Evolutionary conservation across 2,113 vertebrate genomes (phyloP), one percentile per base, ranked within the genome.

Genomic region (Vidua chalybeata): DNA sequence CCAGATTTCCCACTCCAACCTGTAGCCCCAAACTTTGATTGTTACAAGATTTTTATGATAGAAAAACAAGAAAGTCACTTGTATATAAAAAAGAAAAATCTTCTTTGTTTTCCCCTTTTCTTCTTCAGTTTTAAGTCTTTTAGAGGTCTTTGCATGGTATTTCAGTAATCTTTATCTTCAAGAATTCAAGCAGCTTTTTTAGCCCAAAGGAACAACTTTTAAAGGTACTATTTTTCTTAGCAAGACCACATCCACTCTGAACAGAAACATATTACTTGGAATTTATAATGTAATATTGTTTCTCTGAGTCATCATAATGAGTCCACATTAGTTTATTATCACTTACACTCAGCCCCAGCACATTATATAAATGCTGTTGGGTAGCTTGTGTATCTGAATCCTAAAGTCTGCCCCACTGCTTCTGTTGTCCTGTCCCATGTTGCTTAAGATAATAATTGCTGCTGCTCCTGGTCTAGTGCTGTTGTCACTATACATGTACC

Each of bases 281-380:
- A 77, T 94, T 90, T 67, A 73, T 63, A 90, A 87, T 80, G 59
- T 63, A 77, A 68, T 77, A 74, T 51, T 91, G 43, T 74, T 90
- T 91, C 49, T 95, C 74, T 94, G 78, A 93, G 43, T 91, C 75
- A 94, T 86, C 64, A 67, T 88, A 77, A 86, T 68, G 72, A 86
- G 52, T 67, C 52, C 35, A 56, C 61, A 41, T 77, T 74, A 78
- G 43, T 84, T 96, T 94, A 81, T 91, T 80, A 77, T 78, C 82
- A 55, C 46, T 94, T 95, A 27, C 0, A 5, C 61, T 93, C 66
- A 94, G n/a, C 33, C 35, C 35, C 20, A 74, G 48, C 39, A 41
- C 41, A 22, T 78, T 92, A 74, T 52, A 63, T 63, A 77, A 91
- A 93, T 85, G 23, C 56, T 51, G 8, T 28, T 83, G 26, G 10